Percentiles rank a stretch among this genome's conserved stretches.
These are phyloP conservation scores for Chondrilla cf. caribensis DNA, from an alignment of 37 sponge, comb jelly and placozoan genomes.

Conservation along the genomic window DNA sequence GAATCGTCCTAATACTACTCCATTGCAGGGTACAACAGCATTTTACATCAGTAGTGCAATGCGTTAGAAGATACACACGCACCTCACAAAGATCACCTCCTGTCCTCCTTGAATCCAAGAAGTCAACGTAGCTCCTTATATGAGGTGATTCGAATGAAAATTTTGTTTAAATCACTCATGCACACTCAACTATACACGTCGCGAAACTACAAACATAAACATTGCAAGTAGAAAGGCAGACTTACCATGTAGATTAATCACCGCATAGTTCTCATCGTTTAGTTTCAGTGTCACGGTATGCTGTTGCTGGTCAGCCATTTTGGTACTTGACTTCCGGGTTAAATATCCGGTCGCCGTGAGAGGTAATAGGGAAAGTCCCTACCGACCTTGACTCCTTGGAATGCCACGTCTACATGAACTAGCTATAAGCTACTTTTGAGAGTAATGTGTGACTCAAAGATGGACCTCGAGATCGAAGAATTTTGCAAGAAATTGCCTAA, in stretches of 20 bases:
- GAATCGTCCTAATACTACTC: no score
- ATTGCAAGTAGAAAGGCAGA: no score
- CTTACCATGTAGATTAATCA: slow-evolving; percentile 82
- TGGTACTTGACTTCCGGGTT: not conserved
- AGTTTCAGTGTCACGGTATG: slow-evolving; percentile 51
- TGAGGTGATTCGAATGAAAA: not conserved
- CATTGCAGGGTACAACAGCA: no score
- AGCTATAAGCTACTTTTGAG: no score
- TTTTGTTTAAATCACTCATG: not conserved
- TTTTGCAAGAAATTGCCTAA: slow-evolving; percentile 5
- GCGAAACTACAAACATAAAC: no score
- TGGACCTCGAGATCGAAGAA: not conserved
- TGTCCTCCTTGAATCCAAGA: slow-evolving; percentile 86
- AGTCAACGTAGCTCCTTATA: slow-evolving; percentile 82
- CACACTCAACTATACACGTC: not conserved
- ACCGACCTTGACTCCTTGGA: no score
- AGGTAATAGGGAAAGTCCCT: not conserved
- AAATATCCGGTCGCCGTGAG: not conserved
- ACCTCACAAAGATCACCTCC: slow-evolving; percentile 94
- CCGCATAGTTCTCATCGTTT: slow-evolving; percentile 67
- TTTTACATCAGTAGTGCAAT: no score
- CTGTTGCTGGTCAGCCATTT: slow-evolving; percentile 35
- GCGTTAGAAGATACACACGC: slow-evolving; percentile 4
- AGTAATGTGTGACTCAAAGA: no score
- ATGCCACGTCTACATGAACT: no score